Percentiles rank a stretch among this genome's conserved stretches.
These are phyloP conservation scores for Lagopus leucura DNA, from an alignment of 2,113 vertebrate genomes.

Conservation along the genomic window DNA sequence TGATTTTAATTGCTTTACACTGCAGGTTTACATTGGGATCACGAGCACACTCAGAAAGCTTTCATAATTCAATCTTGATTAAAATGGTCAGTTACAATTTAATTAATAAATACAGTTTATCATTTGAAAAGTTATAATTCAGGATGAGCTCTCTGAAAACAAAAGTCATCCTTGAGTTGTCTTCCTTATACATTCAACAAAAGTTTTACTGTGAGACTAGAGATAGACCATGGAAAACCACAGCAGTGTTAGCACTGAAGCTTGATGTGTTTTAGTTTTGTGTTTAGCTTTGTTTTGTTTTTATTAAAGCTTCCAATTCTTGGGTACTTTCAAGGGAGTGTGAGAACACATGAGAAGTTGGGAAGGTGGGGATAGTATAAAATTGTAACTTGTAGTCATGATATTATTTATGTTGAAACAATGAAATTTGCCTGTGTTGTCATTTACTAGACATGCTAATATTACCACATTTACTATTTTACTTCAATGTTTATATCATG, in stretches of 20 bases:
- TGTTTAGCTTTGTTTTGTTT: not conserved
- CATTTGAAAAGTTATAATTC: not conserved
- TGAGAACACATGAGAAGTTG: not conserved
- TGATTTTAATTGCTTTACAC: not conserved
- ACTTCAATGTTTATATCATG: not conserved
- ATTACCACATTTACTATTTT: accelerated
- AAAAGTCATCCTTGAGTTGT: not conserved
- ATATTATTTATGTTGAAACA: not conserved
- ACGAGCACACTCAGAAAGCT: not conserved
- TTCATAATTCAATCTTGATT: not conserved
- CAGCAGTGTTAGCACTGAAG: not conserved
- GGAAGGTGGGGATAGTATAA: accelerated
- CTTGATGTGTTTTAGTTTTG: not conserved
- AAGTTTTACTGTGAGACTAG: not conserved
- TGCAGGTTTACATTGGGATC: not conserved
- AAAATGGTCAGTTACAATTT: not conserved
- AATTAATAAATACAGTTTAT: not conserved
- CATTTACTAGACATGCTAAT: not conserved
- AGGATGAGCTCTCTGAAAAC: not conserved
- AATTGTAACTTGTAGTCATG: not conserved
- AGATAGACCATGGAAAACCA: not conserved
- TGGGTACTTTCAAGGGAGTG: not conserved
- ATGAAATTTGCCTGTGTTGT: not conserved
- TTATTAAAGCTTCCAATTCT: not conserved
- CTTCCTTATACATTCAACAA: not conserved